Evolutionary conservation across 2,797 vertebrate genomes (phyloP).

Genomic region (Monodelphis domestica): DNA sequence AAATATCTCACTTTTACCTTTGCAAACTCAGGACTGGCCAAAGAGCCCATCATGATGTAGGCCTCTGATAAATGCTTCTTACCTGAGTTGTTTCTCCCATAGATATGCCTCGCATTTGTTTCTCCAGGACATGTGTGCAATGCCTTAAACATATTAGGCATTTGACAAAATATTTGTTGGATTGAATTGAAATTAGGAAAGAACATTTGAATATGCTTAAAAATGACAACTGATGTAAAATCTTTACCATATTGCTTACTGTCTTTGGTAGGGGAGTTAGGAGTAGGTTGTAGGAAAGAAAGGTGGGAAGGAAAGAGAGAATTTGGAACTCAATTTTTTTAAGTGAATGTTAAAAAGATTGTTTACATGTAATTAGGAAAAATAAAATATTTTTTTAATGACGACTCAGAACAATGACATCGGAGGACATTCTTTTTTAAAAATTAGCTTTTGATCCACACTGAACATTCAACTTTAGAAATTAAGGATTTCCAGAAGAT

Average conservation of each 20-base stretch:
- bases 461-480: slow-evolving; percentile 39
- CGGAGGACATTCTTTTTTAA: too few relatives aligned
- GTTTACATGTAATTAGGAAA: too few relatives aligned
- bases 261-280: too few relatives aligned
- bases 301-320: too few relatives aligned
- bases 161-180: not conserved
- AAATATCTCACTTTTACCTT: not conserved
- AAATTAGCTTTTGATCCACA: not conserved
- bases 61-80: not conserved
- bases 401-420: not conserved
- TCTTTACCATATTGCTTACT: too few relatives aligned
- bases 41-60: not conserved
- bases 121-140: too few relatives aligned
- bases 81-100: not conserved
- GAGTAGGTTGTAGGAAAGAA: too few relatives aligned
- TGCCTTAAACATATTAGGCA: not conserved
- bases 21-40: not conserved
- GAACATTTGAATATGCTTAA: not conserved
- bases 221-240: too few relatives aligned
- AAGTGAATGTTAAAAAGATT: too few relatives aligned
- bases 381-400: too few relatives aligned
- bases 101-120: not conserved
- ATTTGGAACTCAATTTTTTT: too few relatives aligned
- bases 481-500: slow-evolving; percentile 48
- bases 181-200: not conserved